These are phyloP conservation scores for Hypomecis punctinalis DNA, from an alignment of 2,888 invertebrate genomes.

Conservation along the genomic window DNA sequence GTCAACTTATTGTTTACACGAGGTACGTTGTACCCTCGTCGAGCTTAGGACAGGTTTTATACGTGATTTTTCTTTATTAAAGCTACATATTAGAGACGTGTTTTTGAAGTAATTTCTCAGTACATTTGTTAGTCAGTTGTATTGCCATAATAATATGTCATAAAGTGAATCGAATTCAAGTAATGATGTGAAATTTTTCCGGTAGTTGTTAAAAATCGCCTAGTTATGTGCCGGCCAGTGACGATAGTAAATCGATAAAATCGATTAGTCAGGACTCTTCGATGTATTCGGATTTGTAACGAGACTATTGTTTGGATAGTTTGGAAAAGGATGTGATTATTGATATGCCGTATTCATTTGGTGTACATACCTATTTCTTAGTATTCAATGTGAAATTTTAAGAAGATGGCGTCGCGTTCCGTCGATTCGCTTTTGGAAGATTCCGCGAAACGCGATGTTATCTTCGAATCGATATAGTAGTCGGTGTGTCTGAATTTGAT, in stretches of 20 bases:
- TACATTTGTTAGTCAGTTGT: conserved; percentile 41
- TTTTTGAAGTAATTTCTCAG: conserved; percentile 32
- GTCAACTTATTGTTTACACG: conserved; percentile 50
- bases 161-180: conserved; percentile 32
- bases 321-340: conserved; percentile 40
- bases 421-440: background rate
- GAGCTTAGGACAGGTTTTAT: conserved; percentile 38
- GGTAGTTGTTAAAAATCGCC: conserved; percentile 34
- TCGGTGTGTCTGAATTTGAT: conserved; percentile 49
- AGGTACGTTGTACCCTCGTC: conserved; percentile 35
- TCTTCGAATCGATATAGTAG: conserved; percentile 43
- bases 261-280: conserved; percentile 38
- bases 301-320: conserved; percentile 47
- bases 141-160: conserved; percentile 40
- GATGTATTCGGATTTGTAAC: conserved; percentile 42
- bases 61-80: conserved; percentile 35
- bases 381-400: conserved; percentile 44
- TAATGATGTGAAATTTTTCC: conserved; percentile 30
- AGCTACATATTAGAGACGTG: conserved; percentile 30
- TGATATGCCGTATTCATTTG: conserved; percentile 45
- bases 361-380: conserved; percentile 46
- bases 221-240: conserved; percentile 46
- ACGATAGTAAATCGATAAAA: conserved; percentile 41
- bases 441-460: conserved; percentile 10
- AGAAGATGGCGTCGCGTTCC: conserved; percentile 35